These are phyloP conservation scores for Sterna hirundo DNA, from an alignment of 2,113 vertebrate species.

Conservation along the genomic window DNA sequence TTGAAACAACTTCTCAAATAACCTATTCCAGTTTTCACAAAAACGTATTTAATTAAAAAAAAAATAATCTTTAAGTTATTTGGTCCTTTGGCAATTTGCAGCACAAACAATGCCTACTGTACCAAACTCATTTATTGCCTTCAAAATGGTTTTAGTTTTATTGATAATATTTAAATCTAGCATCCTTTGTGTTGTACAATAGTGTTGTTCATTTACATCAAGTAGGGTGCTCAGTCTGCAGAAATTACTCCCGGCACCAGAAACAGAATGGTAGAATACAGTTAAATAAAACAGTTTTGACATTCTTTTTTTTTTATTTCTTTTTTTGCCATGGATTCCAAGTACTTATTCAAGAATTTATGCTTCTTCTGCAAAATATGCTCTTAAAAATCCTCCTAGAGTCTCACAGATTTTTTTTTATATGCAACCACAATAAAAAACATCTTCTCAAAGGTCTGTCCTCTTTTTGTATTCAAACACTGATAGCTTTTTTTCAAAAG, in stretches of 20 bases:
- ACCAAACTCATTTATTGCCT: constrained; percentile 82
- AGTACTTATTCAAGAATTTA: constrained; percentile 70
- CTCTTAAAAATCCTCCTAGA: constrained; percentile 71
- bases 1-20: constrained; percentile 71
- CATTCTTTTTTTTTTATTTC: constrained; percentile 13
- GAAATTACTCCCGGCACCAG: constrained; percentile 71
- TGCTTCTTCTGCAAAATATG: constrained; percentile 75
- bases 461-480: constrained; percentile 18
- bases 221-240: constrained; percentile 66
- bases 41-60: constrained; percentile 61
- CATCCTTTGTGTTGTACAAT: constrained; percentile 65
- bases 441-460: constrained; percentile 56
- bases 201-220: constrained; percentile 63
- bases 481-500: constrained; percentile 50
- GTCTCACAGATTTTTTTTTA: constrained; percentile 43
- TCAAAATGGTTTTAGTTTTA: constrained; percentile 74
- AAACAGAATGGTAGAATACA: constrained; percentile 63
- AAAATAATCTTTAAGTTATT: constrained; percentile 71
- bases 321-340: constrained; percentile 58
- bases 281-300: constrained; percentile 73
- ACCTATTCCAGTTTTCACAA: constrained; percentile 75
- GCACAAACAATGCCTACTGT: constrained; percentile 78
- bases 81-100: constrained; percentile 88
- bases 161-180: constrained; percentile 67
- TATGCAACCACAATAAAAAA: constrained; percentile 42